These are phyloP conservation scores for Ectemnius continuus DNA, from an alignment of 2,888 invertebrate genomes.

Conservation along the genomic window DNA sequence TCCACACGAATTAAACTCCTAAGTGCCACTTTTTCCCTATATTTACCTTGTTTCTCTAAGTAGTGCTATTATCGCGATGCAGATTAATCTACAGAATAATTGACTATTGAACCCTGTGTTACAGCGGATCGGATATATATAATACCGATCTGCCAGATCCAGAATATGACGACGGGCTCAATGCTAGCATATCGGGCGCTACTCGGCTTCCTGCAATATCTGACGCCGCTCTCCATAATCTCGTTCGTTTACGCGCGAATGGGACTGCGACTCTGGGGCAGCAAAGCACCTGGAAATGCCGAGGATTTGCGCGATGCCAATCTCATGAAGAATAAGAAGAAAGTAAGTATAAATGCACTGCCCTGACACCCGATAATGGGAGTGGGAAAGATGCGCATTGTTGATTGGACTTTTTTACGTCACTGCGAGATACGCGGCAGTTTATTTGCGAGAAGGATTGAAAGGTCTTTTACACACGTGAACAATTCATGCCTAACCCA, in stretches of 20 bases:
- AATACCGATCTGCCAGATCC: constrained; percentile 82
- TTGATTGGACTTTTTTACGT: too few species aligned
- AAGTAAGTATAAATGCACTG: constrained; percentile 79
- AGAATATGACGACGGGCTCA: constrained; percentile 80
- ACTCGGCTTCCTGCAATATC: constrained; percentile 83
- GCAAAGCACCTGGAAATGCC: constrained; percentile 88
- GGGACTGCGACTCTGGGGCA: constrained; percentile 89
- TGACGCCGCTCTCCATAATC: constrained; percentile 89
- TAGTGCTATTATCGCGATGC: too few species aligned
- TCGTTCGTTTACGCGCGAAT: constrained; percentile 90
- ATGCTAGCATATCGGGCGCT: constrained; percentile 81
- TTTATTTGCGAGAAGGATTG: too few species aligned
- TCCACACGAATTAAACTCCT: too few species aligned
- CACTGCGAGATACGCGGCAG: too few species aligned
- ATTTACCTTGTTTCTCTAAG: too few species aligned
- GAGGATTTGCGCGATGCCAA: constrained; percentile 88
- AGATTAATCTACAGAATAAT: neutral
- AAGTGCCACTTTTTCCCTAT: too few species aligned
- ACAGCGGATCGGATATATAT: constrained; percentile 64
- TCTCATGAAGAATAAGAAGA: constrained; percentile 89
- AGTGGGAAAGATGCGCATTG: neutral
- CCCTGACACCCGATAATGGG: neutral
- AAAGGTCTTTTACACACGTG: too few species aligned
- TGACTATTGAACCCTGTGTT: neutral
- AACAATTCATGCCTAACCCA: too few species aligned